Base-by-base conservation (phyloP, 2,888 invertebrate genomes). In the Diarsia mendica region DNA sequence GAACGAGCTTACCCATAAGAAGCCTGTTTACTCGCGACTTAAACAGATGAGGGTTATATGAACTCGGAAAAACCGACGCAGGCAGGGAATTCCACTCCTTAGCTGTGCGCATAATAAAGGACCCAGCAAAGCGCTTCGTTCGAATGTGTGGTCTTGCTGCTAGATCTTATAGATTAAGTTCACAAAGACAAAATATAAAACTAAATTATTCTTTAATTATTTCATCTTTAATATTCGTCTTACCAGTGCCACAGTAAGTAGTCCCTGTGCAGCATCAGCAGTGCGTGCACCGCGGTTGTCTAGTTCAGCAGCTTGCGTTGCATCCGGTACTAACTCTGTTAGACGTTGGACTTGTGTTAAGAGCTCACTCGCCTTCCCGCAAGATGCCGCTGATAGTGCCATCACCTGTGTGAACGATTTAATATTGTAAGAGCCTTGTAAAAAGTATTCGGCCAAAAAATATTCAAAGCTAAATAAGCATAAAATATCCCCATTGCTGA, bases 321-420 rank as follows among this genome's bases (percentile, higher is more conserved):
- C 46, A 1, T 80, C 67, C 11, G 88, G 90, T 11, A 90, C 72
- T 4, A 81, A 61, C 53, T 88, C 83, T 0, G 89, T 85, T 13
- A 93, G 79, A 10, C 86, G 86, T 55, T 92, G 88, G 0, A 92
- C 92, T 18, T 85, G 88, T 0, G 89, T 78, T n/a, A 92, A 76
- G 60, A 94, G 83, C 61, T 89, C 86, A 0, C 91, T 90, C 0
- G 92, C 89, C 63, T 89, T 87, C 6, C 88, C 89, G 20, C 92
- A 91, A 0, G 91, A 90, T 0, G 77, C 83, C 3, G 89, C 89
- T 1, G 94, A 86, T 15, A 92, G 1, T n/a, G 78, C 55, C 15
- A 77, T 1, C 23, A 70, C 58, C 71, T 70, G 33, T 9, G 23
- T 18, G 28, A 15, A 55, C 0, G 15, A 58, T 58, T n/a, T n/a